Base-by-base conservation (phyloP, 1,140 invertebrate species). In the Trissolcus basalis region DNA sequence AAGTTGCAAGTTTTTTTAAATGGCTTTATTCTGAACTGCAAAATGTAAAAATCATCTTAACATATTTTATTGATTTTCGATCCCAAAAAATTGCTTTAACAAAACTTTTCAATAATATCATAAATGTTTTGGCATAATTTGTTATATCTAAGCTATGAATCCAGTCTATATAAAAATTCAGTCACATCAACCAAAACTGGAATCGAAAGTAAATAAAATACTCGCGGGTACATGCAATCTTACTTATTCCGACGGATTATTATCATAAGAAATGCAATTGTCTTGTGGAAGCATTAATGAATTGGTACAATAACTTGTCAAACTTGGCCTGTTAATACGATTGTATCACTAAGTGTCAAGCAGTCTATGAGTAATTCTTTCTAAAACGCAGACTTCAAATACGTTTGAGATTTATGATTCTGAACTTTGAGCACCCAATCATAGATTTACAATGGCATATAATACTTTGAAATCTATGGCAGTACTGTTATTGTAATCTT, bases 201-300 rank as follows among this genome's bases (percentile, higher is more conserved):
- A 70, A 70, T 70, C 45, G 45, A 60, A 70, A 56, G 44, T 45
- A 50, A 63, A 70, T 55, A 70, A 71, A 71, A 71, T 61, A 27
- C 2, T 27, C 19, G 19, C 19, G 19, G 19, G 19, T 27, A 27
- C 19, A 27, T 27, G 19, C 11, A 0, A 7, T 33, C 54, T 53
- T 15, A 45, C 19, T 13, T 16, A 39, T 39, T 11, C n/a, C 6
- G 33, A 41, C 67, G 51, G 43, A 70, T 35, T 44, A 60, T 44
- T 39, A 4, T 39, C 36, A 39, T 39, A 11, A 39, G 36, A 39
- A 39, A 39, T 39, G 36, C 36, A 8, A 27, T 3, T 39, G 2
- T 39, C 9, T 3, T 39, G 9, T 11, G 9, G n/a, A 39, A 39
- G 9, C 36, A n/a, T 11, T 43, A 69, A 60, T 33, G 43, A n/a